These are phyloP conservation scores for Solenopsis invicta DNA, from an alignment of 1,140 invertebrate species.

Conservation along the genomic window DNA sequence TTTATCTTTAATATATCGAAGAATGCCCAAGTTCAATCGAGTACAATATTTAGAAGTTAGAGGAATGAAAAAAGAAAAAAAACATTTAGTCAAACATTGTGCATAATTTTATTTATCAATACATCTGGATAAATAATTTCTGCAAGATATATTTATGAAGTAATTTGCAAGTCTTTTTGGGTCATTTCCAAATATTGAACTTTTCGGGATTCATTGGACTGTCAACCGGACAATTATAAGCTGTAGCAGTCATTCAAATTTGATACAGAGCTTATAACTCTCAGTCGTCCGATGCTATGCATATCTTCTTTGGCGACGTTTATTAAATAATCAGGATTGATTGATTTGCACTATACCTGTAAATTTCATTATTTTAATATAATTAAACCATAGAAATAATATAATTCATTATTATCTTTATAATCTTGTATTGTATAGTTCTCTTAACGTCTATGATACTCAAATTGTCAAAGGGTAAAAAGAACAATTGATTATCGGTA, in stretches of 20 bases:
- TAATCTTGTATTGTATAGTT: background rate
- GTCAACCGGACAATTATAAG: constrained; percentile 53
- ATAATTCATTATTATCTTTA: background rate
- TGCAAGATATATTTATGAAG: background rate
- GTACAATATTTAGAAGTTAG: background rate
- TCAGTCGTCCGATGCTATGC: constrained; percentile 56
- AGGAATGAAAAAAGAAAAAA: background rate
- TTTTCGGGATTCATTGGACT: constrained; percentile 69
- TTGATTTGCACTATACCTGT: constrained; percentile 60
- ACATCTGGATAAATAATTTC: background rate
- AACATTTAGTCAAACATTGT: background rate
- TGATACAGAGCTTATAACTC: constrained; percentile 54
- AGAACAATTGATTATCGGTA: constrained; percentile 60
- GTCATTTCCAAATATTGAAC: constrained; percentile 64
- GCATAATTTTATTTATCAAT: background rate
- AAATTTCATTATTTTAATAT: constrained; percentile 13
- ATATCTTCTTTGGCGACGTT: background rate
- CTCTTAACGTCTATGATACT: background rate
- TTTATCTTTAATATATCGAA: too few relatives aligned
- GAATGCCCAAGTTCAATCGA: background rate
- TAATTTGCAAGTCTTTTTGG: background rate
- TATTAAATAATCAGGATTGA: background rate
- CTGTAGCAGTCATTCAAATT: constrained; percentile 56
- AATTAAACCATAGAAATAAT: background rate
- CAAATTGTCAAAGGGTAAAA: constrained; percentile 63